Evolutionary conservation across 1,140 invertebrate genomes (phyloP), one percentile per base, ranked within the genome.

Genomic region (Ceratoteleas bidentatus): DNA sequence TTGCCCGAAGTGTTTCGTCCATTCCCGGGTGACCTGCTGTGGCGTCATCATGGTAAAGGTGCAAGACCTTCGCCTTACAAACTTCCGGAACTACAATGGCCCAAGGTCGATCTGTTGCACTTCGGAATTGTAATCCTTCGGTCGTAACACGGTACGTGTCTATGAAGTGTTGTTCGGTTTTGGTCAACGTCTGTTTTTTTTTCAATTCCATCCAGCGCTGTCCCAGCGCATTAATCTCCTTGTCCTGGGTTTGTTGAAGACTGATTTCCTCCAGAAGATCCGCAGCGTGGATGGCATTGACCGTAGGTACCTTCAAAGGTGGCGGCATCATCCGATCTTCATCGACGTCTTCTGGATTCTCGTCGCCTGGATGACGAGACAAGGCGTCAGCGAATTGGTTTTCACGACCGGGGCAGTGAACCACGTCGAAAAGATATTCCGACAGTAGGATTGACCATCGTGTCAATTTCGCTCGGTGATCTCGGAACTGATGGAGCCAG

Each of bases 391-490:
- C 49, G 0, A 87, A 49, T 56, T 87, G 73, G 47, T 87, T 87
- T 11, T 60, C 32, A 8, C 50, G 62, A 13, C 83, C 85, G 1
- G 85, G 76, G 40, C 81, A 79, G 43, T 87, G 83, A 40, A 72
- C 53, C 0, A 87, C 36, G 10, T 53, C 32, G 57, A 85, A 86
- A 2, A 32, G 13, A 52, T 69, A 86, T 52, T 86, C 78, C 24
- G 85, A 83, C 9, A 87, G 50, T 0, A 85, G 64, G 1, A 87
- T 33, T 3, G 85, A 9, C 84, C 84, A 87, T 14, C 85, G 16
- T 0, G 77, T 73, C 6, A 87, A 32, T 45, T 89, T 88, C 7
- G 79, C 52, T 9, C 74, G 66, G 0, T n/a, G 32, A 38, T 87
- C 83, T 36, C 81, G 81, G 4, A 73, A 9, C 8, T 33, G 11